Evolutionary conservation across 2,797 vertebrate species (phyloP).

Genomic region (Lerista edwardsae): DNA sequence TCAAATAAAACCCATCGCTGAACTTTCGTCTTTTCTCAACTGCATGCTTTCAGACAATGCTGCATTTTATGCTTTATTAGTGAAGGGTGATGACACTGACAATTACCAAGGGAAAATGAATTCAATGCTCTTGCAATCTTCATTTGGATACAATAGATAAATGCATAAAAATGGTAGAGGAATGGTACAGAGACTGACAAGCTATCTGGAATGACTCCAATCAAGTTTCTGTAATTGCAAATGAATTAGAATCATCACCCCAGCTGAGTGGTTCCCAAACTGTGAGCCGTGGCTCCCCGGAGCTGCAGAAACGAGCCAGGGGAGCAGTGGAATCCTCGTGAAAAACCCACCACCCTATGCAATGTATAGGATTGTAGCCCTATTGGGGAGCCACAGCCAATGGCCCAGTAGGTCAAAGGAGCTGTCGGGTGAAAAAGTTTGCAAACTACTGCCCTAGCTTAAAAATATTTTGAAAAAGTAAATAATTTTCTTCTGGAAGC

Average conservation of each 20-base stretch:
- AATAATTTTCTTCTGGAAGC: neutral
- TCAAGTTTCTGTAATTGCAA: neutral
- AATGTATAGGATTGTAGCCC: too few relatives aligned
- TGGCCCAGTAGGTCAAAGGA: too few relatives aligned
- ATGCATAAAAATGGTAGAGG: neutral
- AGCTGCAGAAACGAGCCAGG: too few relatives aligned
- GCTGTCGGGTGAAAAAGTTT: too few relatives aligned
- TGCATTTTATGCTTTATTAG: slow-evolving; percentile 32
- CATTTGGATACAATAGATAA: neutral
- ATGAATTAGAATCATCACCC: neutral
- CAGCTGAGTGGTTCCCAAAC: too few relatives aligned
- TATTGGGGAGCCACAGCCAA: too few relatives aligned
- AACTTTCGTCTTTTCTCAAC: slow-evolving; percentile 19
- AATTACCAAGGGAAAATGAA: neutral
- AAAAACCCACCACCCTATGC: too few relatives aligned
- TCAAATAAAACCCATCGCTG: slow-evolving; percentile 36
- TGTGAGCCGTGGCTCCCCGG: too few relatives aligned
- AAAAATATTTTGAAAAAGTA: neutral
- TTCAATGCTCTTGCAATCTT: neutral
- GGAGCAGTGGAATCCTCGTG: too few relatives aligned
- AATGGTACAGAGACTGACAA: neutral
- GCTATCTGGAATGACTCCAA: neutral
- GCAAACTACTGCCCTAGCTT: too few relatives aligned
- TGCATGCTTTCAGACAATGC: slow-evolving; percentile 41
- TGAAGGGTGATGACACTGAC: neutral